Evolutionary conservation across 2,113 vertebrate species (phyloP).

Genomic region (Ailuropoda melanoleuca): DNA sequence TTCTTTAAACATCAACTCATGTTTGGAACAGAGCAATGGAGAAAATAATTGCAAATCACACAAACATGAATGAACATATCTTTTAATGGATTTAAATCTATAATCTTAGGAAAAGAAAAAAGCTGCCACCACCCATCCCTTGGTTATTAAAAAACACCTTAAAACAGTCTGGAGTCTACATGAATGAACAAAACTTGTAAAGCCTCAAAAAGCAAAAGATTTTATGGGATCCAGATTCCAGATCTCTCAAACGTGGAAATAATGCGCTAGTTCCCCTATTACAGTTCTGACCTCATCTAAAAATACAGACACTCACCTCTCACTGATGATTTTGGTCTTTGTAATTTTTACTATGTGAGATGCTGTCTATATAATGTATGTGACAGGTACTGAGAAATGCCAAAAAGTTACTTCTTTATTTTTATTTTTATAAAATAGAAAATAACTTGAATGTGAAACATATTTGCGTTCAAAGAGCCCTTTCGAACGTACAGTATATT

Average conservation of each 20-base stretch:
- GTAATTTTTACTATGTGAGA: not conserved
- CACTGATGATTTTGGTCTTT: not conserved
- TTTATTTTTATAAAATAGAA: slow-evolving; percentile 1
- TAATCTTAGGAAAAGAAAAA: not conserved
- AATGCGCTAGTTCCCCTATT: not conserved
- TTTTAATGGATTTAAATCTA: not conserved
- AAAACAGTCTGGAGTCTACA: not conserved
- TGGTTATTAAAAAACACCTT: not conserved
- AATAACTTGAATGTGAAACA: not conserved
- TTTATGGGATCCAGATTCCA: not conserved
- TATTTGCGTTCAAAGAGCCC: not conserved
- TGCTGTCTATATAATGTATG: not conserved
- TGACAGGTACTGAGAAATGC: not conserved
- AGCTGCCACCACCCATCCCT: not conserved
- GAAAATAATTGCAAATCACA: not conserved
- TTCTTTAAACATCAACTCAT: not conserved
- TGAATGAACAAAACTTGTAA: not conserved
- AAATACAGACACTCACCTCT: not conserved
- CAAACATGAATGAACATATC: not conserved
- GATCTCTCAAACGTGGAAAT: not conserved
- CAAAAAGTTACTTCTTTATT: not conserved
- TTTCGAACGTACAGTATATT: not conserved
- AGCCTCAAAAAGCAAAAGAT: not conserved
- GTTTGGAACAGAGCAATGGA: not conserved
- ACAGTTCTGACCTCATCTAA: not conserved